Evolutionary conservation across 2,797 vertebrate species (phyloP), one percentile per base, ranked within the genome.

Genomic region (Pitangus sulphuratus): DNA sequence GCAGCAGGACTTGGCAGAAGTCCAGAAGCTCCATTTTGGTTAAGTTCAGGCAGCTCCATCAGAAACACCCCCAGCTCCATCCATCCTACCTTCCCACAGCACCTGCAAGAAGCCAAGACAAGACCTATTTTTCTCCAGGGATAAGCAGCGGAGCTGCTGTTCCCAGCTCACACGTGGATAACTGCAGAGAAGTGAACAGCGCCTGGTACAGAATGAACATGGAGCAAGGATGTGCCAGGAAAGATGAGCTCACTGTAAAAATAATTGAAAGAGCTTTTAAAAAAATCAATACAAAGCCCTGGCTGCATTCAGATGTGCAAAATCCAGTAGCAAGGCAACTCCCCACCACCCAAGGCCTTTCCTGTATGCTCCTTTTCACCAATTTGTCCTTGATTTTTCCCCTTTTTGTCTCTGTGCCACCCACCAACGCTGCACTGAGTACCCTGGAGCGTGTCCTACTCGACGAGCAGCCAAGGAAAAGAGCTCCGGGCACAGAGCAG

Each of bases 241-340:
- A 48, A 69, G 61, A 88, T 75, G 83, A 96, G 80, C 83, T 90
- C 80, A 93, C 35, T 53, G 83, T 33, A 64, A 93, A 93, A 93
- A 50, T 70, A 94, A 87, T 84, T 95, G 88, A 75, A 95, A 93
- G 80, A 70, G 77, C 80, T 90, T 78, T 91, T 60, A 75, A 42
- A 88, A 48, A 71, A 91, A 91, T 91, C 83, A 70, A 78, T 84
- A 68, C 28, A 58, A 62, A 86, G 48, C 68, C 51, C 48, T 64
- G 25, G 37, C 20, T 70, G 61, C 48, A 53, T 68, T 88, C 88
- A 69, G 40, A 77, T 14, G 61, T 44, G 68, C 35, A 72, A 76
- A 17, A 8, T 37, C 78, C 87, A 85, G 89, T 35, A 83, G 87
- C n/a, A 47, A 65, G 75, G 39, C 64, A 76, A 39, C 54, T 47